Evolutionary conservation across 2,888 invertebrate genomes (phyloP).

Genomic region (Hermaeophaga mercurialis): DNA sequence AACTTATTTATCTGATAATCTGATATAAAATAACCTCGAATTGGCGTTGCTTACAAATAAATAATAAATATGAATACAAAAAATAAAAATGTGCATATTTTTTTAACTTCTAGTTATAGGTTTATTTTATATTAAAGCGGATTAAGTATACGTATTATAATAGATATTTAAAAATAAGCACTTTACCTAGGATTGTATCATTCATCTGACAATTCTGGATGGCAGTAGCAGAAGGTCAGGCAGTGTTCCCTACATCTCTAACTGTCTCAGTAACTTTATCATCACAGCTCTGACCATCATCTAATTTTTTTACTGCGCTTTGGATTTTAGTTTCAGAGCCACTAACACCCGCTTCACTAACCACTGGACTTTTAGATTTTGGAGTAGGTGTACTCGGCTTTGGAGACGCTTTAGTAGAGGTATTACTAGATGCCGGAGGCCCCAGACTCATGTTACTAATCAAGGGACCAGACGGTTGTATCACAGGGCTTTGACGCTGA

Average conservation of each 20-base stretch:
- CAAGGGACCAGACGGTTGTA: constrained; percentile 55
- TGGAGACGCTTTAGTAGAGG: constrained; percentile 43
- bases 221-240: constrained; percentile 53
- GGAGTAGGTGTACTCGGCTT: constrained; percentile 47
- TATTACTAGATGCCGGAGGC: constrained; percentile 43
- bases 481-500: constrained; percentile 54
- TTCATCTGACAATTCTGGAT: constrained; percentile 39
- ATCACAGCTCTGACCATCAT: constrained; percentile 23
- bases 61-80: too few species aligned
- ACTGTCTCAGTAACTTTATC: constrained; percentile 46
- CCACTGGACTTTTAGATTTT: constrained; percentile 24
- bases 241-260: constrained; percentile 56
- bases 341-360: constrained; percentile 13
- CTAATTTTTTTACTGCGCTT: constrained; percentile 15
- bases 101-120: too few species aligned
- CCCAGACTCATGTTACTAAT: constrained; percentile 47
- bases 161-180: constrained; percentile 41
- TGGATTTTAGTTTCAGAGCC: constrained; percentile 12
- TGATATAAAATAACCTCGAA: too few species aligned
- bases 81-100: too few species aligned
- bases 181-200: constrained; percentile 55
- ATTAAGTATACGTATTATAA: constrained; percentile 1
- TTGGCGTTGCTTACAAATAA: too few species aligned
- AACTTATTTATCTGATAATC: too few species aligned
- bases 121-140: constrained; percentile 19